Evolutionary conservation across 1,140 invertebrate species (phyloP).

Genomic region (Rhopalosiphum padi): DNA sequence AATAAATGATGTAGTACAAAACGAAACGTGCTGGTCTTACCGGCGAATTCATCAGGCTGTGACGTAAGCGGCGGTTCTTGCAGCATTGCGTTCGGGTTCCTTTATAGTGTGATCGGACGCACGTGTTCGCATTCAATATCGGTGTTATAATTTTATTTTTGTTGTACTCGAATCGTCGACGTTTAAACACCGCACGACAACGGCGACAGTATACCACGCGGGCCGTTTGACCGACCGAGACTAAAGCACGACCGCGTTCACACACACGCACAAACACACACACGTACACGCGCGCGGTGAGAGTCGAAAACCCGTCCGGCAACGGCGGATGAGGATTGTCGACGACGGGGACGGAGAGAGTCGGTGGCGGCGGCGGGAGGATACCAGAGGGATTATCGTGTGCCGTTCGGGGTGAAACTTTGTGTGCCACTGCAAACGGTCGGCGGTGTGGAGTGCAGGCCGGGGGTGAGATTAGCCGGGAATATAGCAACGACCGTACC

Average conservation of each 20-base stretch:
- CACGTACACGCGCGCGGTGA: not conserved
- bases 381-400: conserved; percentile 51
- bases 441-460: not conserved
- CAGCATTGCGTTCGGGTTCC: not conserved
- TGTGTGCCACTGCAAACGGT: conserved; percentile 28
- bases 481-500: conserved; percentile 39
- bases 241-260: conserved; percentile 37
- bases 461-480: conserved; percentile 54
- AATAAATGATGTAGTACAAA: not conserved
- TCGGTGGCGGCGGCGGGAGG: not conserved
- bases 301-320: conserved; percentile 52
- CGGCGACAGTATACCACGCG: conserved; percentile 21
- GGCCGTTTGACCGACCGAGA: conserved; percentile 46
- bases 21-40: not conserved
- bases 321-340: not conserved
- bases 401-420: conserved; percentile 31
- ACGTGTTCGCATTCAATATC: not conserved
- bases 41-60: not conserved
- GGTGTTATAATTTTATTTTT: not conserved
- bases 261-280: not conserved
- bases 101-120: not conserved
- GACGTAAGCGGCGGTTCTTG: not conserved
- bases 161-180: not conserved
- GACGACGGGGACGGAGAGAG: not conserved
- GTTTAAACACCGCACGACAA: not conserved